Percentiles rank a stretch among this genome's conserved stretches.
These are phyloP conservation scores for Synergus umbraculus DNA, from an alignment of 2,888 invertebrate species.

Conservation along the genomic window DNA sequence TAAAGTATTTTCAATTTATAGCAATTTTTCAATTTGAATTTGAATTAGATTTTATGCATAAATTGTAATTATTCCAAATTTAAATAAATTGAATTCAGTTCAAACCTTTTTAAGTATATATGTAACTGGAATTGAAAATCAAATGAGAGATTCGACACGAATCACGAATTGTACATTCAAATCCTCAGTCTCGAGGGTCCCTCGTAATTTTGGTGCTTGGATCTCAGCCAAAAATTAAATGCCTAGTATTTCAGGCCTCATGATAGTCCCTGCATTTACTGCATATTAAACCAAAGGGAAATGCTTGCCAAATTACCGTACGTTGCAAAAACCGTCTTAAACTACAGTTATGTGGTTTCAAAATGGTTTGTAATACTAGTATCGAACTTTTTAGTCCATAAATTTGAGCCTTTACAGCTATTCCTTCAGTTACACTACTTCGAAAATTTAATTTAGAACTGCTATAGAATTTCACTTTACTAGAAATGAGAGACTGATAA, in stretches of 20 bases:
- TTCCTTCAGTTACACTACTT: neutral
- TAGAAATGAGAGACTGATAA: neutral
- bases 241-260: constrained; percentile 31
- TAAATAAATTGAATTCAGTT: neutral
- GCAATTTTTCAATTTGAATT: no score
- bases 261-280: constrained; percentile 32
- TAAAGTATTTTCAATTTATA: no score
- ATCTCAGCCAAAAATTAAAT: constrained; percentile 34
- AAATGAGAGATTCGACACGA: neutral
- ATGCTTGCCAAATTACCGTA: constrained; percentile 29
- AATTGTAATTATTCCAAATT: no score
- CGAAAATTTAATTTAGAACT: neutral
- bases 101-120: neutral
- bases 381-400: constrained; percentile 18
- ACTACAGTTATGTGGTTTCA: constrained; percentile 19
- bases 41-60: no score
- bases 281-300: constrained; percentile 32
- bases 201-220: constrained; percentile 27
- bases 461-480: neutral
- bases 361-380: constrained; percentile 23
- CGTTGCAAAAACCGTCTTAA: constrained; percentile 27
- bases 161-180: constrained; percentile 12
- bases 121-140: neutral
- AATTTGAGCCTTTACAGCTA: neutral
- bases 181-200: neutral